Evolutionary conservation across 2,113 vertebrate species (phyloP).

Genomic region (Mormyrus iriodes): DNA sequence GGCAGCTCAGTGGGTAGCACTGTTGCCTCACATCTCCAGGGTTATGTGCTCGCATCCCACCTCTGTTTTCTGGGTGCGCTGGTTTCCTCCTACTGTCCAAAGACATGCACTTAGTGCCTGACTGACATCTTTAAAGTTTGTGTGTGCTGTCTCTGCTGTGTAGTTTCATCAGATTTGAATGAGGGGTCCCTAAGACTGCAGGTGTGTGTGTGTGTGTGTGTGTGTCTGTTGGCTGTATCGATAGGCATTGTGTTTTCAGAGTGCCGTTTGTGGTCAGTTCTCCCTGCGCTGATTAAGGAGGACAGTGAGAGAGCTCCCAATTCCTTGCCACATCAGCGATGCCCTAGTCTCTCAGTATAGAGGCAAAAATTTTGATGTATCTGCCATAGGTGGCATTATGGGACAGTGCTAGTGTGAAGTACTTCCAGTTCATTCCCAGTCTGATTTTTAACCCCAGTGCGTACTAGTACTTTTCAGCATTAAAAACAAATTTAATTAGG

Average conservation of each 20-base stretch:
- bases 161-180: not conserved
- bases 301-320: not conserved
- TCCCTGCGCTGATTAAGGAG: not conserved
- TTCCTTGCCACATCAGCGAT: not conserved
- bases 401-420: not conserved
- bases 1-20: not conserved
- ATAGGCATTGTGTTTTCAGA: no score
- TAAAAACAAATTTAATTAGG: not conserved
- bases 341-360: not conserved
- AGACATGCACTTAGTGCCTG: not conserved
- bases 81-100: not conserved
- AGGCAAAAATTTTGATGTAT: not conserved
- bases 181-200: not conserved
- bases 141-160: not conserved
- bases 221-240: no score
- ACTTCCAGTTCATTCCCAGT: not conserved
- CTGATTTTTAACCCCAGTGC: not conserved
- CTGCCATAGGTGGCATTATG: not conserved
- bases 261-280: not conserved
- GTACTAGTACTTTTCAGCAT: not conserved
- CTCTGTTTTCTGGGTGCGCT: not conserved
- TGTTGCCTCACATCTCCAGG: not conserved
- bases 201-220: no score
- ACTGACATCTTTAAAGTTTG: not conserved
- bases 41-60: not conserved